These are phyloP conservation scores for Sebastes nivosus DNA, from an alignment of 2,797 vertebrate species.

Conservation along the genomic window DNA sequence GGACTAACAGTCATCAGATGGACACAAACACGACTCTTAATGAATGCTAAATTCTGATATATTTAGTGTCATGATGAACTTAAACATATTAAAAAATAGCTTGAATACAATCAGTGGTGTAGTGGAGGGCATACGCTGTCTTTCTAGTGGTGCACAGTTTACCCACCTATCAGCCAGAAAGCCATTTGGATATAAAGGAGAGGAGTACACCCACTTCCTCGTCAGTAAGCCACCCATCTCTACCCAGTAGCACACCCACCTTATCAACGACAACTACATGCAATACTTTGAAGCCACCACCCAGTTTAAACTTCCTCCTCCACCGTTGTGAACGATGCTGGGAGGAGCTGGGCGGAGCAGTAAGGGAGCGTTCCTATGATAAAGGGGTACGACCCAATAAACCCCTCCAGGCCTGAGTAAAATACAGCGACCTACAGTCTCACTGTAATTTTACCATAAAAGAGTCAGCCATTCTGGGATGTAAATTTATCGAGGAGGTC, in stretches of 20 bases:
- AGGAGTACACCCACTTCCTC: too few species aligned
- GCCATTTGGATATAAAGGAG: too few species aligned
- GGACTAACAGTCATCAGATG: too few species aligned
- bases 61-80: not conserved
- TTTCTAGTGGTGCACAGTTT: too few species aligned
- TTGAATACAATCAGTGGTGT: too few species aligned
- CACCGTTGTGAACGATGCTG: not conserved
- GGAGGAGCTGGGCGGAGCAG: not conserved
- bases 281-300: not conserved
- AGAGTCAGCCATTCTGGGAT: constrained; percentile 39
- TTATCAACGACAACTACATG: too few species aligned
- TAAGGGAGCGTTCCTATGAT: not conserved
- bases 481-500: constrained; percentile 61
- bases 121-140: too few species aligned
- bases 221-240: too few species aligned
- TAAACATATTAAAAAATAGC: not conserved
- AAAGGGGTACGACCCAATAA: constrained; percentile 46
- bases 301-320: not conserved
- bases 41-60: not conserved
- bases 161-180: too few species aligned
- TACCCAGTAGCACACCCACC: too few species aligned
- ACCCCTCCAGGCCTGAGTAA: constrained; percentile 27
- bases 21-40: too few species aligned
- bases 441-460: constrained; percentile 58
- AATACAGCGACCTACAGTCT: constrained; percentile 30